Evolutionary conservation across 2,113 vertebrate genomes (phyloP).

Genomic region (Albula goreensis): DNA sequence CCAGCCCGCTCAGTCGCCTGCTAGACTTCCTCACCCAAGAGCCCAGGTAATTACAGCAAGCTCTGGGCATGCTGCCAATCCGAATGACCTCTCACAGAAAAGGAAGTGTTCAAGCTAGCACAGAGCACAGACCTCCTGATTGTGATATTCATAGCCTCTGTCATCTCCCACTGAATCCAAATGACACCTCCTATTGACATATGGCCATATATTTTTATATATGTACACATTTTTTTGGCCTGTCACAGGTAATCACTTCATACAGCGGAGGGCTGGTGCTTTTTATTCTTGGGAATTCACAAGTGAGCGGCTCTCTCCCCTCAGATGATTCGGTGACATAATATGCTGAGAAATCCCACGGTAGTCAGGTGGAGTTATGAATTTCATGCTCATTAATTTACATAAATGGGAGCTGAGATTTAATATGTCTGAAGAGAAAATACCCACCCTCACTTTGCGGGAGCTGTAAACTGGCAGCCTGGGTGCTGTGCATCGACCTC

Average conservation of each 20-base stretch:
- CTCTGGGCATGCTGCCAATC: neutral
- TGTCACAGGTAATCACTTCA: neutral
- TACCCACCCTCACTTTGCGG: neutral
- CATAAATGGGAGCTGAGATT: too few relatives aligned
- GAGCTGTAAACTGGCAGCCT: neutral
- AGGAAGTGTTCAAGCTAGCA: neutral
- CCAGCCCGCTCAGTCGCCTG: neutral
- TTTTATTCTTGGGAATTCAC: neutral
- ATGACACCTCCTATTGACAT: neutral
- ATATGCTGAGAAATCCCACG: neutral
- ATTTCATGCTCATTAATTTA: neutral
- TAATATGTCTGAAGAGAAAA: too few relatives aligned
- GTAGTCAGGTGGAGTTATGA: neutral
- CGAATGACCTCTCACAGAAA: neutral
- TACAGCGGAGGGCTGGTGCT: neutral
- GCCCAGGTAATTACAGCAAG: neutral
- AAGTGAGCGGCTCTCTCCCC: neutral
- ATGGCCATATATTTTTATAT: too few relatives aligned
- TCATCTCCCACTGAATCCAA: neutral
- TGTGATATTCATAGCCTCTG: neutral
- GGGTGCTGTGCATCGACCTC: neutral
- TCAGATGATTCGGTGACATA: neutral
- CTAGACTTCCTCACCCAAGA: neutral
- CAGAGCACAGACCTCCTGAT: neutral
- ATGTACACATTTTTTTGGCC: neutral